Evolutionary conservation across 2,113 vertebrate species (phyloP).

Genomic region (Pungitius pungitius): DNA sequence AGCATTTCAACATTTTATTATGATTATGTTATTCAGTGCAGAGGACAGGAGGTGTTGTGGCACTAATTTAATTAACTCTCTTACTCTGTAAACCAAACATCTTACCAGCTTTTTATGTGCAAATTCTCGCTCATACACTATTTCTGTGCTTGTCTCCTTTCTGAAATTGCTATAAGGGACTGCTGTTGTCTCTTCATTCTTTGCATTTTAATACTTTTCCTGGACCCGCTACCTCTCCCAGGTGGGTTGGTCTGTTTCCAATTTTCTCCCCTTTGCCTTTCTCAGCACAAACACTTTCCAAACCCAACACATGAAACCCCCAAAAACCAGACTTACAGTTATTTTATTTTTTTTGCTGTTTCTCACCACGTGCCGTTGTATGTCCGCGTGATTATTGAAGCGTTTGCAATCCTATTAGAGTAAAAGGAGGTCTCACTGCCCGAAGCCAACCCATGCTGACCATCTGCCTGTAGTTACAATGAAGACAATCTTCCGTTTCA

Average conservation of each 20-base stretch:
- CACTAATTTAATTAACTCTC: conserved; percentile 28
- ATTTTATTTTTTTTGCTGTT: conserved; percentile 18
- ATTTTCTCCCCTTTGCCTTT: conserved; percentile 65
- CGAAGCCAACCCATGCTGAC: conserved; percentile 26
- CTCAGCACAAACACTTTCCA: conserved; percentile 51
- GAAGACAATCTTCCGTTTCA: not conserved
- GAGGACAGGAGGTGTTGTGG: conserved; percentile 12
- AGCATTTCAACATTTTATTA: not conserved
- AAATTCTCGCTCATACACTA: not conserved
- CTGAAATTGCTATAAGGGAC: conserved; percentile 13
- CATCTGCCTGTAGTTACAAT: conserved; percentile 11
- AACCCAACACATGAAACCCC: conserved; percentile 56
- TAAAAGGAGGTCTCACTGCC: no score
- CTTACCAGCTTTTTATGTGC: conserved; percentile 6
- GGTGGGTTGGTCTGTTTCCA: conserved; percentile 73
- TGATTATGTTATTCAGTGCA: not conserved
- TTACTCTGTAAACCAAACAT: conserved; percentile 3
- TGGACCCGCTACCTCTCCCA: conserved; percentile 54
- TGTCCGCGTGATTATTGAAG: conserved; percentile 1
- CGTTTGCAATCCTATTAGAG: conserved; percentile 6
- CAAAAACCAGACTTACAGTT: conserved; percentile 7
- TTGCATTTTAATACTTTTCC: conserved; percentile 42
- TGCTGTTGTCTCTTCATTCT: conserved; percentile 46
- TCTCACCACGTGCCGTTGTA: conserved; percentile 14
- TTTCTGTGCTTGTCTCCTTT: conserved; percentile 2